Conservation (phyloP, 1,140 invertebrate genomes). For the Drosophila willistoni region DNA sequence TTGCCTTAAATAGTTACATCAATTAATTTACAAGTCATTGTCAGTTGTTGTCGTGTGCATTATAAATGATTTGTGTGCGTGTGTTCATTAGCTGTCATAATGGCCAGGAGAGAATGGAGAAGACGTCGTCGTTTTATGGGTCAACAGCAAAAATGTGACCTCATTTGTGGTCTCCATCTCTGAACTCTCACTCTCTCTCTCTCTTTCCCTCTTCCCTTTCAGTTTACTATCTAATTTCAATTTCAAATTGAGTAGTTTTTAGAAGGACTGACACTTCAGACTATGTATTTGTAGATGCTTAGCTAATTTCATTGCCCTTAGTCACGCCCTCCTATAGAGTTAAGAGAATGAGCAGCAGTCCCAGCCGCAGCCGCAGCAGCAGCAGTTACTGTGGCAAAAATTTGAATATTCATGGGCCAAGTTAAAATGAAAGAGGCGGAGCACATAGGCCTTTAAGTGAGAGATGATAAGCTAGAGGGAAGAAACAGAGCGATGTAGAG, state of each 20-base stretch:
- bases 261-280: constrained; percentile 45
- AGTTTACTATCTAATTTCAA: constrained; percentile 44
- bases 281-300: constrained; percentile 61
- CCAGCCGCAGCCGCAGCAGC: constrained; percentile 14
- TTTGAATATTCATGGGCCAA: constrained; percentile 65
- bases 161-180: constrained; percentile 46
- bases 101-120: constrained; percentile 22
- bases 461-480: background rate
- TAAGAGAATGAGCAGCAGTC: constrained; percentile 41
- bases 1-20: constrained; percentile 71
- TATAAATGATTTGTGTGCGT: constrained; percentile 75
- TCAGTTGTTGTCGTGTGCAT: constrained; percentile 74
- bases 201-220: background rate
- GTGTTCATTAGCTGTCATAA: constrained; percentile 48
- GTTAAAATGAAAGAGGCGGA: constrained; percentile 42
- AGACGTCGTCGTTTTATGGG: constrained; percentile 54
- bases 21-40: constrained; percentile 79
- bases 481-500: background rate
- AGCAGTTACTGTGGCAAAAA: constrained; percentile 14
- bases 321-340: constrained; percentile 12
- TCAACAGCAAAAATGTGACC: constrained; percentile 64
- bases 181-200: background rate
- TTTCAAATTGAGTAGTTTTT: constrained; percentile 27
- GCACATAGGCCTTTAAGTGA: background rate
- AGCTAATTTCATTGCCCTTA: constrained; percentile 70